Evolutionary conservation across 2,113 vertebrate genomes (phyloP).

Genomic region (Sinocyclocheilus anshuiensis): DNA sequence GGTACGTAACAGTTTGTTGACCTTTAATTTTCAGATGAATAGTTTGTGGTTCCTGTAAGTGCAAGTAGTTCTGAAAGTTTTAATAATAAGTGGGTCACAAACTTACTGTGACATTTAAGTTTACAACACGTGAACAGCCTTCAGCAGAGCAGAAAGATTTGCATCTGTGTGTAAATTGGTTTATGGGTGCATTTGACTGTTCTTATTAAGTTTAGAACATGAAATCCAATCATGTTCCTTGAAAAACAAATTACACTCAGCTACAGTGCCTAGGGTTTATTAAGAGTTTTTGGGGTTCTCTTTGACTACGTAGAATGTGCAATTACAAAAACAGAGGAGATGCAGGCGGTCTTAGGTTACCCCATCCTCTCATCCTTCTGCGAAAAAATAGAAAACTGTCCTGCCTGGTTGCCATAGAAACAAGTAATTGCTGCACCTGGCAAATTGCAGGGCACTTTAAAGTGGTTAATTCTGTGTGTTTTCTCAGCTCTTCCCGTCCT

Average conservation of each 20-base stretch:
- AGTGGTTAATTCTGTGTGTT: constrained; percentile 40
- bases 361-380: constrained; percentile 14
- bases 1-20: neutral
- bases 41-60: constrained; percentile 4
- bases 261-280: neutral
- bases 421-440: constrained; percentile 78
- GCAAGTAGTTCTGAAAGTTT: neutral
- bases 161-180: neutral
- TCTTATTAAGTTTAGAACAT: neutral
- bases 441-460: constrained; percentile 76
- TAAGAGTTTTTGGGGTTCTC: neutral
- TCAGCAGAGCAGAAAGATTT: neutral
- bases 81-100: neutral
- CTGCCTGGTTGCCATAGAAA: constrained; percentile 78
- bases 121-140: neutral
- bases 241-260: neutral
- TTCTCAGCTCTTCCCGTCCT: constrained; percentile 36
- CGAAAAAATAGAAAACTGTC: constrained; percentile 54
- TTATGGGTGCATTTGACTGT: constrained; percentile 7
- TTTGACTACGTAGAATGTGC: neutral
- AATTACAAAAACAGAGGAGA: neutral
- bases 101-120: constrained; percentile 8
- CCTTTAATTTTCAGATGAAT: neutral
- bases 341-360: neutral
- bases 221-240: neutral